Base-by-base conservation (phyloP, 2,113 vertebrate genomes). In the Paratilapia polleni region DNA sequence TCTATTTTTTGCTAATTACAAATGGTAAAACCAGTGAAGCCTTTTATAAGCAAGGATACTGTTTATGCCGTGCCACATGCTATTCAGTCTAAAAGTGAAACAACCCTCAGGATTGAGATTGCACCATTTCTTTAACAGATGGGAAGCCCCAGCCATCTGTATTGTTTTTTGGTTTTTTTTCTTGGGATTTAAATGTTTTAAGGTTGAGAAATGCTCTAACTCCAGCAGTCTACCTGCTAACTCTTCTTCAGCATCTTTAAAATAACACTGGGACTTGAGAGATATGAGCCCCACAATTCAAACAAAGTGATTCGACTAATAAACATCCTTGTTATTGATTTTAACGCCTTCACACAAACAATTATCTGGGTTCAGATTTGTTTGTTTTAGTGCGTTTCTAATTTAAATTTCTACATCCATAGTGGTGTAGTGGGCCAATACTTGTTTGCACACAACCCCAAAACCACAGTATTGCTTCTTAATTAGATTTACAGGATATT, bases 401-500 rank as follows among this genome's bases (percentile, higher is more conserved):
- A 90, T 94, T 89, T 91, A 83, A 90, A 79, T 90, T 91, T 90
- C 68, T 80, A 64, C 75, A 88, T 87, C 58, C 79, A 62, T 85
- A 57, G 34, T 38, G 64, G 79, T 84, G 62, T 89, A 54, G 54
- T 81, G 83, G 89, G 91, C 91, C 83, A 82, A 84, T 61, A 78
- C 84, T 90, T 93, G 80, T 91, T 94, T 89, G 88, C 89, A 77
- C 86, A 87, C 91, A 91, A 91, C 81, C 89, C 89, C 93, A 94
- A 93, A 94, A 90, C 94, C 89, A 83, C 91, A 94, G 92, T 89
- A 92, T 93, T 86, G 89, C 90, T 92, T 92, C 92, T 95, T 94
- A 94, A 95, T 94, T 95, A 95, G 93, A 94, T 95, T 93, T 93
- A 94, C 91, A 92, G 90, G 94, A 93, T 94, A 95, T 94, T 95